Base-by-base conservation (phyloP, 2,797 vertebrate genomes). In the Spheniscus humboldti region DNA sequence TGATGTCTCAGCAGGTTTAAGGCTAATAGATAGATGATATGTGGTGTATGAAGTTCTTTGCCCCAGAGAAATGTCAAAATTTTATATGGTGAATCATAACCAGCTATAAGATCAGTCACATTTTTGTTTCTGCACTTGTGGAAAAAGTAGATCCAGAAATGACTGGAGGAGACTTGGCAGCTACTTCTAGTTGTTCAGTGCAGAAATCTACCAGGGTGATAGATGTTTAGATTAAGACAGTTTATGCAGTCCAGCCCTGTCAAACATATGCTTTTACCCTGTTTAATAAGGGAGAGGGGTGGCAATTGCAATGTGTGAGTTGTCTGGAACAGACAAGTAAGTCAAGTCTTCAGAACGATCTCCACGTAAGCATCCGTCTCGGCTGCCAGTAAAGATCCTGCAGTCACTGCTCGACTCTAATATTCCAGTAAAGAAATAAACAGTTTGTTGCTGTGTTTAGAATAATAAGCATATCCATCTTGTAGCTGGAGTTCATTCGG, bases 121-220 rank as follows among this genome's bases (percentile, higher is more conserved):
- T 37, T 94, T 94, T 93, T 89, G 5, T 33, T 92, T 59, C 80
- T 89, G 14, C 35, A 12, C 12, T 18, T 18, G 19, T 71, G 52
- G 33, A 55, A 93, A 80, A 93, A 91, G 43, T 53, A 88, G 53
- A 83, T 68, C 6, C 62, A 81, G 37, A 74, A 74, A 71, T 33
- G 10, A 59, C 15, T 69, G 52, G 59, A 87, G 35, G 48, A 95
- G 28, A 41, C 14, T 67, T 76, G 80, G 24, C 43, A 89, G 28
- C 52, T 83, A 23, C 43, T 81, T 82, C 63, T 87, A 53, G 35
- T 37, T 80, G 30, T 80, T 92, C 18, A 14, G 39, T 72, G n/a
- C 41, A 83, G 53, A 77, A 89, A 77, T 53, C 52, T 80, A 8
- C 68, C 63, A 71, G 47, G 33, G 9, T 35, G 33, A 71, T 37